Evolutionary conservation across 2,888 invertebrate genomes (phyloP), one percentile per base, ranked within the genome.

Genomic region (Drymonia ruficornis): DNA sequence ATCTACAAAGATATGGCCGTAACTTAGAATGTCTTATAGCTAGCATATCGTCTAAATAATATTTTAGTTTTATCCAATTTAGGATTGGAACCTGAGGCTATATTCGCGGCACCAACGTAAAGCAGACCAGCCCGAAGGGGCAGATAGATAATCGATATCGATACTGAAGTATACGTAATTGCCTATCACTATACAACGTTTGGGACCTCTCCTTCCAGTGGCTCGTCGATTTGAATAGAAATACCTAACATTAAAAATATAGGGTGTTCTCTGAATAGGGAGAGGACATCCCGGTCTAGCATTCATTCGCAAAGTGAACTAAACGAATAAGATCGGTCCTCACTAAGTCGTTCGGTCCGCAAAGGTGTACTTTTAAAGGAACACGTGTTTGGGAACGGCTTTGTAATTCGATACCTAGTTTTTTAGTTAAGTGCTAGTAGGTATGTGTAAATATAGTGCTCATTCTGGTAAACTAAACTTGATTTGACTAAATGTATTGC

Each of bases 281-380:
- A 61, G 75, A 81, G 87, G 84, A 85, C 84, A 81, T 72, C 74
- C 69, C 67, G 68, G 74, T 68, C 74, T 74, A 76, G 83, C 74
- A 84, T 88, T 87, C 87, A 87, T 87, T 83, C 83, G 74, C 83
- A 83, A 88, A 87, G 86, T 84, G 86, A 81, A 83, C 79, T 74
- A 71, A 76, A 73, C 74, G 77, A 80, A 74, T 78, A 72, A 78
- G 76, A 76, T 79, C 74, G 67, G 64, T 77, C 66, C 53, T 67
- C 61, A 63, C 74, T 76, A 74, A 81, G 80, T 76, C 79, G 72
- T 67, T 78, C 79, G 80, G 83, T 81, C 77, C 65, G 74, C 78
- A 81, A 84, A 82, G 84, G 78, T 76, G 65, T 74, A 76, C 70
- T 70, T 70, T 72, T 76, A 73, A 70, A 69, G 67, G 68, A 66